Evolutionary conservation across 1,140 invertebrate genomes (phyloP), one percentile per base, ranked within the genome.

Genomic region (Penaeus indicus): DNA sequence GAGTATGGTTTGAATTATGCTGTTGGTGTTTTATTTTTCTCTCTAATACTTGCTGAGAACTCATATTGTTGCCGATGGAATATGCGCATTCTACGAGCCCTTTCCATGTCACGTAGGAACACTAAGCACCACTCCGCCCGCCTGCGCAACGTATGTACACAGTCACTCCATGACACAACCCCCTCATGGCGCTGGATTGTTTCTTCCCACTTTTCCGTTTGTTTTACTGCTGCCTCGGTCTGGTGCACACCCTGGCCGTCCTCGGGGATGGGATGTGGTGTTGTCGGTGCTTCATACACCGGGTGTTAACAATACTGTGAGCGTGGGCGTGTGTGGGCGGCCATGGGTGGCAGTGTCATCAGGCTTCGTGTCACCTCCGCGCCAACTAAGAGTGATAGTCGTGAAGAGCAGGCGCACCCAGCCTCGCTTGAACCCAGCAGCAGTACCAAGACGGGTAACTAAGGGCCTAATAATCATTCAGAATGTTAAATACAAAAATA

Each of bases 1-100:
- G 88, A 72, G 80, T 77, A 62, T 77, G 83, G 61, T 84, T 77
- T 81, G 77, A 78, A 89, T 89, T 89, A 89, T 89, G 88, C 85
- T 85, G 69, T 85, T 89, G 69, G 72, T 85, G 85, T 77, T 85
- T 89, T 83, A 32, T 42, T 42, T 42, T 42, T 54, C 47, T 72
- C 78, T 83, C 63, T 89, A 84, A 89, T 89, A 89, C 84, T 89
- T 85, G 83, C 85, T 85, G 77, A 85, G 88, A 89, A 85, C 83
- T 85, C 69, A 78, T 85, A 89, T 89, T 85, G 82, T 89, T 89
- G 61, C 62, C 78, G 72, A 64, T 83, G 84, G 82, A 83, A 89
- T 85, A 85, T 85, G 88, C 88, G 72, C 82, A 80, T 79, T 79
- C 80, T 75, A 85, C 84, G 83, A 63, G 85, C 81, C 81, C 88